These are phyloP conservation scores for Sylvia borin DNA, from an alignment of 2,797 vertebrate species.

Conservation along the genomic window DNA sequence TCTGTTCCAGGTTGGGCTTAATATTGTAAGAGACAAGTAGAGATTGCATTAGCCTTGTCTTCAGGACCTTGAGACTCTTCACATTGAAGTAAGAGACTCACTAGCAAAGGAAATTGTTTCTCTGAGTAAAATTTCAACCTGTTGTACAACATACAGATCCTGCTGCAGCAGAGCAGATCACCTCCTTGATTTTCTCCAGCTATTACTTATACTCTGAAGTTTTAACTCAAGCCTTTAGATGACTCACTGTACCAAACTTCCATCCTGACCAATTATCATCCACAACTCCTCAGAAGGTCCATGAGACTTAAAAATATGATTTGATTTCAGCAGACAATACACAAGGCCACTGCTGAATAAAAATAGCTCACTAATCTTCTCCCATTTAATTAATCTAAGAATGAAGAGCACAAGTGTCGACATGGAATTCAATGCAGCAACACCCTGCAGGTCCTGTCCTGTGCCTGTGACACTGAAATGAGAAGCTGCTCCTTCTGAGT, in stretches of 20 bases:
- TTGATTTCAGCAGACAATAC: not conserved
- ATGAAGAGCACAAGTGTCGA: not conserved
- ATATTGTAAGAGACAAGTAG: constrained; percentile 4
- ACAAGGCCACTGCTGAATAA: not conserved
- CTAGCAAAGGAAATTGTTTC: not conserved
- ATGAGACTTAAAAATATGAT: fast-evolving
- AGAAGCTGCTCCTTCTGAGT: not conserved
- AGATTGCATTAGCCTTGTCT: not conserved
- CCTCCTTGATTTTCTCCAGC: not conserved
- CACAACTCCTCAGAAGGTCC: not conserved
- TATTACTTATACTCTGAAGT: not conserved
- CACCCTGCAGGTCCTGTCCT: not conserved
- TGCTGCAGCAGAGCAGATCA: not conserved
- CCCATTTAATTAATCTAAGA: not conserved
- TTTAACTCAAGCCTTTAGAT: not conserved
- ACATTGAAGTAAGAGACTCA: not conserved
- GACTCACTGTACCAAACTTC: not conserved
- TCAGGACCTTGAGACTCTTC: not conserved
- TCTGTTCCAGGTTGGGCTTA: constrained; percentile 34
- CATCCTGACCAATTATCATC: not conserved
- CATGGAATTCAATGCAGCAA: not conserved
- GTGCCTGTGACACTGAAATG: not conserved
- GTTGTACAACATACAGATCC: not conserved
- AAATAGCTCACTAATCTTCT: not conserved
- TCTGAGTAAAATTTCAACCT: not conserved